These are phyloP conservation scores for Nesoenas mayeri DNA, from an alignment of 2,113 vertebrate genomes.

Conservation along the genomic window DNA sequence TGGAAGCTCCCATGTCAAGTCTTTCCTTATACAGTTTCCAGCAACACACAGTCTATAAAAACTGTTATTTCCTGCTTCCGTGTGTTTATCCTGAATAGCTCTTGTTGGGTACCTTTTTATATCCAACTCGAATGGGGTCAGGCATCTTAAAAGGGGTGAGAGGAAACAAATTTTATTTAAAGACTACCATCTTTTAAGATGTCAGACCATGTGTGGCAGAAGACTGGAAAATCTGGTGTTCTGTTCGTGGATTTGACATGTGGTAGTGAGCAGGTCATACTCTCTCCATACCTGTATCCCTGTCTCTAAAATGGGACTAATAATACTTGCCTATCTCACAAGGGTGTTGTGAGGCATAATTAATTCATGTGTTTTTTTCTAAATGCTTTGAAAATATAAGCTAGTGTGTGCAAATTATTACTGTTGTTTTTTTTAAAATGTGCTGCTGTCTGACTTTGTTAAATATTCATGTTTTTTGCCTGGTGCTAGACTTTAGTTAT, in stretches of 20 bases:
- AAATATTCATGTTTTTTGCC: background rate
- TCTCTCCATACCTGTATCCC: background rate
- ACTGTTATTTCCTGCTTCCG: background rate
- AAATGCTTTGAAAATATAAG: constrained; percentile 23
- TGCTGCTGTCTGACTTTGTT: background rate
- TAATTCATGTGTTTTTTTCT: background rate
- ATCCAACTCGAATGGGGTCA: background rate
- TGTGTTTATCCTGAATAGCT: background rate
- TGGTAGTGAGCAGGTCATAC: background rate
- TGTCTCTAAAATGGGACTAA: constrained; percentile 45
- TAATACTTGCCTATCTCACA: constrained; percentile 49
- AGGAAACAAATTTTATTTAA: background rate
- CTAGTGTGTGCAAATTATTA: background rate
- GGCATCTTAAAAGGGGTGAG: background rate
- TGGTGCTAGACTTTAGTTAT: constrained; percentile 20
- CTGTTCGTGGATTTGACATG: background rate
- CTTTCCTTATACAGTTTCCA: background rate
- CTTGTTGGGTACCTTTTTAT: background rate
- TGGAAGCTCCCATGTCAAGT: background rate
- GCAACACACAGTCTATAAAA: background rate
- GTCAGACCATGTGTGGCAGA: background rate
- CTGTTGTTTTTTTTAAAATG: constrained; percentile 14
- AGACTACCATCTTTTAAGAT: background rate
- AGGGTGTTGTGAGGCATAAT: constrained; percentile 27
- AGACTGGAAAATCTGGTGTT: background rate